phyloP scores from a whole-genome alignment of 2,797 vertebrate species.

The Menidia menidia region DNA sequence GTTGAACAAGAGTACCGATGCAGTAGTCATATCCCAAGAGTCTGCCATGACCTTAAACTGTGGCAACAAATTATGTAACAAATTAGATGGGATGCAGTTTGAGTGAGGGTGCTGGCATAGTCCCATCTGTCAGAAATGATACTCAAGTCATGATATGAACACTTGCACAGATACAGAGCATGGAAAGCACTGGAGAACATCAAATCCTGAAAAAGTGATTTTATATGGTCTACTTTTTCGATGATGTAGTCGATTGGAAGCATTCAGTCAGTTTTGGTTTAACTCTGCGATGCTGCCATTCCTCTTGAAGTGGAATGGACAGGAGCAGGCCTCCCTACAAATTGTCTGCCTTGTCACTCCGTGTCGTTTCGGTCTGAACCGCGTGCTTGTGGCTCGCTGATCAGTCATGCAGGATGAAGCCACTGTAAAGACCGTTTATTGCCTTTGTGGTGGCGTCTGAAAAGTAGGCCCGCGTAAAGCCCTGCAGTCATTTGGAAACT shows the following conservation, averaged over 20 bases:
- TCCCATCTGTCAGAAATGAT: constrained; percentile 40
- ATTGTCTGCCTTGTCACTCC: constrained; percentile 16
- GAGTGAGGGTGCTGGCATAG: constrained; percentile 42
- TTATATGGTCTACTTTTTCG: background rate
- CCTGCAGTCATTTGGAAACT: constrained; percentile 76
- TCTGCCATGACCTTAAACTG: constrained; percentile 33
- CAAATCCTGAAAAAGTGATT: background rate
- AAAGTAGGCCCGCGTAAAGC: constrained; percentile 68
- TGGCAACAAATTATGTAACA: constrained; percentile 43
- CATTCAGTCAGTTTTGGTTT: background rate
- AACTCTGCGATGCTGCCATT: background rate
- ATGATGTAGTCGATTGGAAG: background rate
- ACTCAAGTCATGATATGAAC: constrained; percentile 14
- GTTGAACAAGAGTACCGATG: background rate
- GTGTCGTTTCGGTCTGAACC: constrained; percentile 25
- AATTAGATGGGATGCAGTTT: constrained; percentile 33
- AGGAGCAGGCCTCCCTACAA: background rate
- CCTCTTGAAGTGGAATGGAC: background rate
- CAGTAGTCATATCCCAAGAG: constrained; percentile 12
- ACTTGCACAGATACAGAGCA: background rate
- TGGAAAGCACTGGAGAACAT: background rate
- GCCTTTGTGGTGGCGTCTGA: constrained; percentile 49
- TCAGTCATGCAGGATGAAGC: constrained; percentile 48
- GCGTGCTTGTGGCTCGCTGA: constrained; percentile 24
- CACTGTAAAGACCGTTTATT: constrained; percentile 34